Evolutionary conservation across 2,797 vertebrate genomes (phyloP).

Genomic region (Dryobates pubescens): DNA sequence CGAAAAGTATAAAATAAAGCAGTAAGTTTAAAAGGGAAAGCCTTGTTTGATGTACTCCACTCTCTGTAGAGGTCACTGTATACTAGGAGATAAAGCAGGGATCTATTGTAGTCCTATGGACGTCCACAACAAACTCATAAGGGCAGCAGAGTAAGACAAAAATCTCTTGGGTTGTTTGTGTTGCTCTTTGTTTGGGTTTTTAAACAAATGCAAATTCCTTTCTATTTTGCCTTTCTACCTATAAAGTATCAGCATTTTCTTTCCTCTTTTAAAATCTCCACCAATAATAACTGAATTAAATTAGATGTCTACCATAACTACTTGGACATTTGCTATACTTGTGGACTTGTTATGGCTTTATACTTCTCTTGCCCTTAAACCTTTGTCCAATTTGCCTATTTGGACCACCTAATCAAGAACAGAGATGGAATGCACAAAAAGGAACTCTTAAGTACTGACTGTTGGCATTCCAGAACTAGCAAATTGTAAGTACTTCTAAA

Average conservation of each 20-base stretch:
- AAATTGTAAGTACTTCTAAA: background rate
- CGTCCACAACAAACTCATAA: background rate
- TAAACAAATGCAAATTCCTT: background rate
- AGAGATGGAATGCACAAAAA: background rate
- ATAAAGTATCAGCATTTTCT: background rate
- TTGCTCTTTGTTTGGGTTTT: background rate
- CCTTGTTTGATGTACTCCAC: background rate
- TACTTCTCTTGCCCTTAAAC: background rate
- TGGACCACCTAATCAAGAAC: background rate
- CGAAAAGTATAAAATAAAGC: background rate
- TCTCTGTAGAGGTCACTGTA: conserved; percentile 70
- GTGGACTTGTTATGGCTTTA: background rate
- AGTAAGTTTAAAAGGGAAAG: background rate
- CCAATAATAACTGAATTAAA: background rate
- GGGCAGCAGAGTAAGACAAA: background rate
- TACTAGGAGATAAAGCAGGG: background rate
- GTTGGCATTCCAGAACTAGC: background rate
- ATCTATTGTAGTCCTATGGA: background rate
- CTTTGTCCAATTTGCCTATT: background rate
- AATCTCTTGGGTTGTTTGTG: background rate
- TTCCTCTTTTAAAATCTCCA: background rate
- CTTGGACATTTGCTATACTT: background rate
- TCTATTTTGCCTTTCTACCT: background rate
- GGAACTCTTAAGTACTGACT: background rate
- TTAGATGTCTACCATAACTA: background rate